Conservation (phyloP, 2,888 invertebrate species). For the Pollenia amentaria region DNA sequence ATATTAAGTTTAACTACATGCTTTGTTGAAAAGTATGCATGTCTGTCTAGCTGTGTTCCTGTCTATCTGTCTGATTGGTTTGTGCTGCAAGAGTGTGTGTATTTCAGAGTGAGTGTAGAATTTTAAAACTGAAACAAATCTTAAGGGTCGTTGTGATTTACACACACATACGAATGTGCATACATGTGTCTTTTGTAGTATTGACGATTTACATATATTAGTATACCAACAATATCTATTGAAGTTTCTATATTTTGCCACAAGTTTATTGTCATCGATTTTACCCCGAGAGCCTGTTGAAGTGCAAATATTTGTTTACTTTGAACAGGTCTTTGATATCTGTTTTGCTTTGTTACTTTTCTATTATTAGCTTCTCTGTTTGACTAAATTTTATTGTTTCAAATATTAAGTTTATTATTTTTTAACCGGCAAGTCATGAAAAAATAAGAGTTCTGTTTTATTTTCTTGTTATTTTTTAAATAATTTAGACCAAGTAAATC, state of each 20-base stretch:
- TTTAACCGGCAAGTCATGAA: neutral
- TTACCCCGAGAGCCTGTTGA: slow-evolving; percentile 18
- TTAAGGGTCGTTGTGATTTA: slow-evolving; percentile 54
- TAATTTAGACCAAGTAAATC: slow-evolving; percentile 4
- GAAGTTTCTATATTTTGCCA: neutral
- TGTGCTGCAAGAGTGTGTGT: slow-evolving; percentile 8
- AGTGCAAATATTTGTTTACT: slow-evolving; percentile 60
- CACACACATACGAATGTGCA: neutral
- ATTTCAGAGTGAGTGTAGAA: slow-evolving; percentile 24
- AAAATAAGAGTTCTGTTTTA: neutral
- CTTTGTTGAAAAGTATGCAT: neutral
- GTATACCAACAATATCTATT: neutral
- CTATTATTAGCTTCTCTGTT: neutral
- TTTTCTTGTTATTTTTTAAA: neutral
- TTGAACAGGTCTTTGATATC: slow-evolving; percentile 54
- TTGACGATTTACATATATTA: neutral
- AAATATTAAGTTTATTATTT: neutral
- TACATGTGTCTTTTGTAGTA: neutral
- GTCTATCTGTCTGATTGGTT: neutral
- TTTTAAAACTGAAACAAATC: slow-evolving; percentile 24
- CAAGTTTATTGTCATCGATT: neutral
- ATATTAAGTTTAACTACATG: slow-evolving; percentile 3
- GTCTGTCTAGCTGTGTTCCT: neutral
- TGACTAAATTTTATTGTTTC: slow-evolving; percentile 28
- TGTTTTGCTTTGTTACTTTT: neutral